phyloP scores from a whole-genome alignment of 2,797 vertebrate species.

The Sandelia bainsii region DNA sequence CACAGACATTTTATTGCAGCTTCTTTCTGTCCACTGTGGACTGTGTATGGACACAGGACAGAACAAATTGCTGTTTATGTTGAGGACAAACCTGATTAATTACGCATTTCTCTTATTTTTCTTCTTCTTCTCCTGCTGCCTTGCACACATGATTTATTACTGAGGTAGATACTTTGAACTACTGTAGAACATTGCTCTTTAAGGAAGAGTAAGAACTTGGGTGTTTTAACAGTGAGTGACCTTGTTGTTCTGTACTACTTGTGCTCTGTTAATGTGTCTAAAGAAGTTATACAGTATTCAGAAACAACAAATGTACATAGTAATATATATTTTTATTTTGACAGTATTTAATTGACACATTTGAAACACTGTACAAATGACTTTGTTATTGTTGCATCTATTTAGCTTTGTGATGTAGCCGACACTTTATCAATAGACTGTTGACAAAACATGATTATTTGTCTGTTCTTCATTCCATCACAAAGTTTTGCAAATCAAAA shows the following conservation, averaged over 20 bases:
- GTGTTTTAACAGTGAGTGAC: background rate
- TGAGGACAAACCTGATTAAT: slow-evolving; percentile 9
- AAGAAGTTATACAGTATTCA: slow-evolving; percentile 1
- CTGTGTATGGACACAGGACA: slow-evolving; percentile 12
- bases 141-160: background rate
- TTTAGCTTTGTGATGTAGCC: slow-evolving; percentile 22
- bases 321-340: slow-evolving; percentile 57
- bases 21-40: slow-evolving; percentile 13
- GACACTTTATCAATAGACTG: slow-evolving; percentile 48
- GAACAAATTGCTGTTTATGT: slow-evolving; percentile 15
- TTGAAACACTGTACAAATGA: slow-evolving; percentile 33
- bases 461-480: background rate
- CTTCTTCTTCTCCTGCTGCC: background rate
- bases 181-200: background rate
- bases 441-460: slow-evolving; percentile 23
- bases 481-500: slow-evolving; percentile 11
- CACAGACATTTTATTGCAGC: slow-evolving; percentile 30
- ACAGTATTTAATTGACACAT: slow-evolving; percentile 30
- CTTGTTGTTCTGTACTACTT: background rate
- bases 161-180: background rate
- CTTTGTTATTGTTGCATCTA: slow-evolving; percentile 21
- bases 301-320: slow-evolving; percentile 7
- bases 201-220: background rate
- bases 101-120: slow-evolving; percentile 3
- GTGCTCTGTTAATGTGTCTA: slow-evolving; percentile 3